A percentile compares a stretch with the other conserved stretches of the same genome.
These are phyloP conservation scores for Nerophis ophidion DNA, from an alignment of 2,113 vertebrate species.

Conservation along the genomic window DNA sequence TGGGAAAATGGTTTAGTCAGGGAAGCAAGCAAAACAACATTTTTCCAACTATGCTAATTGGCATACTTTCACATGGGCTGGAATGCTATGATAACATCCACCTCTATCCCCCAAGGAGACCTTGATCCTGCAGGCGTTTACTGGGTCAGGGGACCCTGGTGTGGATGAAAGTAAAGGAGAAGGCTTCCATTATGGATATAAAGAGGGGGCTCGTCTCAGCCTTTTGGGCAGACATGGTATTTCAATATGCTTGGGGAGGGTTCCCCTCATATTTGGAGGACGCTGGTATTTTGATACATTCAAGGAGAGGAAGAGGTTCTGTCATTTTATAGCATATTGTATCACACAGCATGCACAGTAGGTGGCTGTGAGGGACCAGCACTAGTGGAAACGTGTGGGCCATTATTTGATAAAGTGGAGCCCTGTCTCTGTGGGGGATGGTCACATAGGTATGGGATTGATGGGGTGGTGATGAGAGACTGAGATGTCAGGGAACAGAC, in stretches of 20 bases:
- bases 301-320: conserved; percentile 23
- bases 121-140: conserved; percentile 61
- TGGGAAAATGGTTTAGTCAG: conserved; percentile 27
- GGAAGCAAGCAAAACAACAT: conserved; percentile 52
- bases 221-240: conserved; percentile 42
- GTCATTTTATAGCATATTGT: conserved; percentile 47
- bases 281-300: conserved; percentile 23
- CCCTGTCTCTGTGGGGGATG: conserved; percentile 62
- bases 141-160: conserved; percentile 56
- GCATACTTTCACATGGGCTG: conserved; percentile 59
- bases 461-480: conserved; percentile 74
- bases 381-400: conserved; percentile 21
- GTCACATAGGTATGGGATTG: conserved; percentile 55
- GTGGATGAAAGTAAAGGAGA: conserved; percentile 54
- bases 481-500: conserved; percentile 69
- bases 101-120: conserved; percentile 45
- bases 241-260: conserved; percentile 34
- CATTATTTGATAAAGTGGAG: conserved; percentile 61
- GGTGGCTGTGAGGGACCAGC: conserved; percentile 23
- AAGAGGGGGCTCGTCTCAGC: conserved; percentile 29
- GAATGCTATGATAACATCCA: conserved; percentile 68
- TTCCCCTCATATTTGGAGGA: conserved; percentile 5
- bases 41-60: conserved; percentile 61
- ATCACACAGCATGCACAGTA: conserved; percentile 40
- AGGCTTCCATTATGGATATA: conserved; percentile 38